phyloP scores from a whole-genome alignment of 92 coral and sea anemone genomes.

The Zoanthus gigantus region DNA sequence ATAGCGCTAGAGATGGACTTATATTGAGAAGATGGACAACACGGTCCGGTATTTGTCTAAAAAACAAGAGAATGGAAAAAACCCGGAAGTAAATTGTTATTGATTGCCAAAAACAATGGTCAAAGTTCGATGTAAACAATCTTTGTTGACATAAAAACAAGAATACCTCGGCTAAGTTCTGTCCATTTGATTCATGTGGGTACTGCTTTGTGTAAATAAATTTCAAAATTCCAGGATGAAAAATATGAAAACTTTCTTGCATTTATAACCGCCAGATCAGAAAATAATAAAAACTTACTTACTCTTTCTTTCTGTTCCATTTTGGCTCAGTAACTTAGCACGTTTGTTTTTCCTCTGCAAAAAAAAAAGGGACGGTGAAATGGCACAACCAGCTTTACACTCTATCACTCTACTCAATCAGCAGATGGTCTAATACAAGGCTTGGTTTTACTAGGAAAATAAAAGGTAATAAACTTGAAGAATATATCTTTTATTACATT shows the following conservation, averaged over 20 bases:
- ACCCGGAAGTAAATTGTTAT: background rate
- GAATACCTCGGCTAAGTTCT: background rate
- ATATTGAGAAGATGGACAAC: too few relatives aligned
- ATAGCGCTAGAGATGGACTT: too few relatives aligned
- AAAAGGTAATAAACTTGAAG: too few relatives aligned
- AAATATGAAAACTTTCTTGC: background rate
- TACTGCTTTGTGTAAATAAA: background rate
- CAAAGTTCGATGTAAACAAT: background rate
- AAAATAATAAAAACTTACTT: background rate
- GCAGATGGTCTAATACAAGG: too few relatives aligned
- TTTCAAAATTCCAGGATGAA: background rate
- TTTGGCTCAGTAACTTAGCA: background rate
- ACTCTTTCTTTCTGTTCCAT: background rate
- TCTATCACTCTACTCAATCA: background rate
- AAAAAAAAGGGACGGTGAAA: background rate
- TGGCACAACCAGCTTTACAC: background rate
- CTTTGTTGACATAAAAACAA: background rate
- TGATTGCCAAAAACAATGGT: background rate
- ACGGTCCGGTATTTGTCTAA: too few relatives aligned
- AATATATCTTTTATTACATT: too few relatives aligned
- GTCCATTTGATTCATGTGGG: background rate
- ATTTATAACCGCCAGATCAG: background rate
- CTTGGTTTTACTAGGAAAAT: too few relatives aligned
- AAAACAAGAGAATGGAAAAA: background rate
- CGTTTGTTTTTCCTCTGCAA: slow-evolving; percentile 9